phyloP scores from a whole-genome alignment of 1,140 invertebrate genomes.

The Drosophila prosaltans region DNA sequence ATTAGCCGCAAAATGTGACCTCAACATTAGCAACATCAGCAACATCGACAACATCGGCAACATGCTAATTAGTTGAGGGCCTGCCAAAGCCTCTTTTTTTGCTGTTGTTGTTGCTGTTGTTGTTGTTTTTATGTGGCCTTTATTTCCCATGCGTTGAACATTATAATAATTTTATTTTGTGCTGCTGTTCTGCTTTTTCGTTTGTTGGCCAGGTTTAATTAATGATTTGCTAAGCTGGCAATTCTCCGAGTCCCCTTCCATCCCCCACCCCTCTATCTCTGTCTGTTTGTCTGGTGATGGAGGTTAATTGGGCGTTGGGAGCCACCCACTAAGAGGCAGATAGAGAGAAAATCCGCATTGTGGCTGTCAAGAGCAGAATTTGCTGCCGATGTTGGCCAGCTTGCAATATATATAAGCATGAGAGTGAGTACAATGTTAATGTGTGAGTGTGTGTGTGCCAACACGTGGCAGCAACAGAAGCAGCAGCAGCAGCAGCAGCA shows the following conservation, averaged over 20 bases:
- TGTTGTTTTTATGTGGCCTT: conserved; percentile 38
- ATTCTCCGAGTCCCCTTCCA: conserved; percentile 4
- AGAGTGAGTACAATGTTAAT: conserved; percentile 4
- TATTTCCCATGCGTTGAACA: conserved; percentile 70
- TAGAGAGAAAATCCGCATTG: conserved; percentile 34
- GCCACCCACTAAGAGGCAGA: conserved; percentile 4
- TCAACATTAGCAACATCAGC: neutral
- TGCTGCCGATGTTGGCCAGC: conserved; percentile 14
- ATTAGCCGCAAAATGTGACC: conserved; percentile 5
- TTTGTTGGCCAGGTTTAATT: conserved; percentile 69
- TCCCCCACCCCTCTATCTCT: neutral
- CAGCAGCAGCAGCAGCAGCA: conserved; percentile 13
- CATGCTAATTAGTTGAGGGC: conserved; percentile 65
- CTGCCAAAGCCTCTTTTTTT: conserved; percentile 35
- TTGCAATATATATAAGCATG: conserved; percentile 39
- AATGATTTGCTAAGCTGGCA: conserved; percentile 74
- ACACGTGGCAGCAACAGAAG: conserved; percentile 65
- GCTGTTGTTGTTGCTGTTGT: no score
- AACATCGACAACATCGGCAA: conserved; percentile 20
- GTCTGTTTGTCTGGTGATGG: conserved; percentile 27
- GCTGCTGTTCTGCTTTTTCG: conserved; percentile 37
- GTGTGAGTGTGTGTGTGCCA: conserved; percentile 42
- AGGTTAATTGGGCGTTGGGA: conserved; percentile 70
- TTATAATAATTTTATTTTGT: conserved; percentile 67
- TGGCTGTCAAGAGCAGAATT: conserved; percentile 45